Percentiles rank a stretch among this genome's conserved stretches.
These are phyloP conservation scores for Aphelenchoides fujianensis DNA, from an alignment of 1,140 invertebrate genomes.

Conservation along the genomic window DNA sequence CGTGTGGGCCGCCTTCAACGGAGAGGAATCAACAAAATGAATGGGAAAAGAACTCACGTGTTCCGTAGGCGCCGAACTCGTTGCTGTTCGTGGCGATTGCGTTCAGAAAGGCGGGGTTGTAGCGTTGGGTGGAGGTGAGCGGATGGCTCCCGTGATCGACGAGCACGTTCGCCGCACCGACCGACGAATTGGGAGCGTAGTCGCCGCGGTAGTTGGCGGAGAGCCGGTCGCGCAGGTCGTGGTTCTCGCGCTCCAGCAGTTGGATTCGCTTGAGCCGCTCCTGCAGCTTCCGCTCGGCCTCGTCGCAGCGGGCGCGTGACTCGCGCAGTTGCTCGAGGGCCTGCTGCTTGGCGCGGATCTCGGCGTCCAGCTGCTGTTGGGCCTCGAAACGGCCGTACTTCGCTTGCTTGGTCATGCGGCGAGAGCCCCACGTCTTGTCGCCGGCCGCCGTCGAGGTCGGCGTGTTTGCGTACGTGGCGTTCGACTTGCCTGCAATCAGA, in stretches of 20 bases:
- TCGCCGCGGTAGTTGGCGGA: not conserved
- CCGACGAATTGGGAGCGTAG: not conserved
- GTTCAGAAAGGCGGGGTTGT: constrained; percentile 10
- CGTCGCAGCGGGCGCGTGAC: constrained; percentile 81
- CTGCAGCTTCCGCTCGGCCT: constrained; percentile 78
- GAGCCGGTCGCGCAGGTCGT: constrained; percentile 14
- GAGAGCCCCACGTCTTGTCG: constrained; percentile 83
- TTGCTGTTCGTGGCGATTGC: constrained; percentile 8
- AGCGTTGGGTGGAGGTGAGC: not conserved
- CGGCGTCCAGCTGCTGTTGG: constrained; percentile 91
- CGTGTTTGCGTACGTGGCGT: constrained; percentile 27
- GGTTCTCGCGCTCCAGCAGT: constrained; percentile 21
- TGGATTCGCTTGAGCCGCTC: constrained; percentile 31
- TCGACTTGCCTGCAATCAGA: not conserved
- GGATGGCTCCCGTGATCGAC: not conserved
- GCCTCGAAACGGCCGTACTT: constrained; percentile 96
- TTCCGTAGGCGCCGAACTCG: constrained; percentile 5
- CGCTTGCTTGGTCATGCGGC: constrained; percentile 92
- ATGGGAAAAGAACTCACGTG: not conserved
- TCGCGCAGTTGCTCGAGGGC: constrained; percentile 88
- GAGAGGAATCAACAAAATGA: not conserved
- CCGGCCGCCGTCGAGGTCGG: constrained; percentile 15
- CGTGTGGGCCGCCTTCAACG: constrained; percentile 1
- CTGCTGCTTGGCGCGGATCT: constrained; percentile 94
- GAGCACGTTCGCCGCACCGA: not conserved